Evolutionary conservation across 2,113 vertebrate species (phyloP).

Genomic region (Hylia prasina): DNA sequence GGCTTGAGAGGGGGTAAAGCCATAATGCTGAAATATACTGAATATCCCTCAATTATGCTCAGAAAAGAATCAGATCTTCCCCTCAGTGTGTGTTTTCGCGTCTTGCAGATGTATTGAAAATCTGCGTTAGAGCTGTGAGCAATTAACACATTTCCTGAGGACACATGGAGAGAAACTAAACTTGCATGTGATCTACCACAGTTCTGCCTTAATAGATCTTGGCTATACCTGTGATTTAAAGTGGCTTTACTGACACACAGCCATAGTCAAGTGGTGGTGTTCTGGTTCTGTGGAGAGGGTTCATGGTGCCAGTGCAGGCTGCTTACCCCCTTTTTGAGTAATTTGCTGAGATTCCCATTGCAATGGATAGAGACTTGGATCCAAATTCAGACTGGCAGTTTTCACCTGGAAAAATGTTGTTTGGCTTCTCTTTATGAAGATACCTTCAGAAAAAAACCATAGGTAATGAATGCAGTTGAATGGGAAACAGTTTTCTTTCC

Average conservation of each 20-base stretch:
- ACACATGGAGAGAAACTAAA: not conserved
- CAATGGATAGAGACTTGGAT: not conserved
- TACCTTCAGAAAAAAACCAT: not conserved
- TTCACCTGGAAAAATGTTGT: not conserved
- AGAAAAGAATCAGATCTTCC: not conserved
- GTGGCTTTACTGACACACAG: not conserved
- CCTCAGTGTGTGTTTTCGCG: not conserved
- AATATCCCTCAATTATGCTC: not conserved
- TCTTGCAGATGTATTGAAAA: constrained; percentile 44
- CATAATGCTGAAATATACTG: not conserved
- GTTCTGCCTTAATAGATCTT: not conserved
- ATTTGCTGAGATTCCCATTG: not conserved
- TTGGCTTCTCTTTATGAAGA: not conserved
- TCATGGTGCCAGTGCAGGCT: not conserved
- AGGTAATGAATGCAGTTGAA: not conserved
- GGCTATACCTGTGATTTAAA: not conserved
- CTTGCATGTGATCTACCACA: not conserved
- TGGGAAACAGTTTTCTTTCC: not conserved
- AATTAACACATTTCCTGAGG: constrained; percentile 34
- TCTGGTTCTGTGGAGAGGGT: not conserved
- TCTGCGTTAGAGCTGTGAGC: constrained; percentile 33
- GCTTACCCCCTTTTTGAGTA: not conserved
- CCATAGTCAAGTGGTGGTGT: not conserved
- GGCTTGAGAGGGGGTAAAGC: not conserved
- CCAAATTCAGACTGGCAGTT: not conserved